A percentile compares a stretch with the other conserved stretches of the same genome.
These are phyloP conservation scores for Tenebrosternarchus preto DNA, from an alignment of 2,113 vertebrate genomes.

Conservation along the genomic window DNA sequence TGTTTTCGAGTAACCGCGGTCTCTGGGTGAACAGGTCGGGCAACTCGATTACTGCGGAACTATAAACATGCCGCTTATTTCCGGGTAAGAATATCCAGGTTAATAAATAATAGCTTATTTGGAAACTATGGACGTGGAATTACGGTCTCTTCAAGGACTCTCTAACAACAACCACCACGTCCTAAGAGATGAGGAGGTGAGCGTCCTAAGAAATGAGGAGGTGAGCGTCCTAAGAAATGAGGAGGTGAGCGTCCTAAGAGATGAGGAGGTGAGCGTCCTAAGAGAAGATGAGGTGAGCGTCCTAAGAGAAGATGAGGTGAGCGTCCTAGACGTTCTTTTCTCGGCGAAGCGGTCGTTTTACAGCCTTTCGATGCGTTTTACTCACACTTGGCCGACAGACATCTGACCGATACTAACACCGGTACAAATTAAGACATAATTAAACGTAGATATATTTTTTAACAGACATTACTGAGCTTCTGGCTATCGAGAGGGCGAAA, in stretches of 20 bases:
- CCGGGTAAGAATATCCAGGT: slow-evolving; percentile 33
- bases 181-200: slow-evolving; percentile 19
- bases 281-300: slow-evolving; percentile 16
- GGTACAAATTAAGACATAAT: no score
- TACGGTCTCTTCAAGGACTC: background rate
- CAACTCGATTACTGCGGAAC: no score
- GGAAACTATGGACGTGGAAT: slow-evolving; percentile 41
- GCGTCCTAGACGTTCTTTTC: background rate
- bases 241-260: slow-evolving; percentile 21
- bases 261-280: slow-evolving; percentile 22
- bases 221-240: slow-evolving; percentile 8
- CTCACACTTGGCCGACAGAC: no score
- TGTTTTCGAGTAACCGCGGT: no score
- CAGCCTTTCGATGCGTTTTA: no score
- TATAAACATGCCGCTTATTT: slow-evolving; percentile 19
- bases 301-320: slow-evolving; percentile 13
- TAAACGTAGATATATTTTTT: no score
- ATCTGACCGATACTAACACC: no score
- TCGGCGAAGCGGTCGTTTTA: no score
- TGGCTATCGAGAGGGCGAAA: no score
- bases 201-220: background rate
- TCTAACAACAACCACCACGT: slow-evolving; percentile 33
- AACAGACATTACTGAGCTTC: no score
- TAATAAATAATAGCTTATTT: background rate
- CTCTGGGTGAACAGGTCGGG: no score